These are phyloP conservation scores for Andricus quercusramuli DNA, from an alignment of 2,888 invertebrate species.

Conservation along the genomic window DNA sequence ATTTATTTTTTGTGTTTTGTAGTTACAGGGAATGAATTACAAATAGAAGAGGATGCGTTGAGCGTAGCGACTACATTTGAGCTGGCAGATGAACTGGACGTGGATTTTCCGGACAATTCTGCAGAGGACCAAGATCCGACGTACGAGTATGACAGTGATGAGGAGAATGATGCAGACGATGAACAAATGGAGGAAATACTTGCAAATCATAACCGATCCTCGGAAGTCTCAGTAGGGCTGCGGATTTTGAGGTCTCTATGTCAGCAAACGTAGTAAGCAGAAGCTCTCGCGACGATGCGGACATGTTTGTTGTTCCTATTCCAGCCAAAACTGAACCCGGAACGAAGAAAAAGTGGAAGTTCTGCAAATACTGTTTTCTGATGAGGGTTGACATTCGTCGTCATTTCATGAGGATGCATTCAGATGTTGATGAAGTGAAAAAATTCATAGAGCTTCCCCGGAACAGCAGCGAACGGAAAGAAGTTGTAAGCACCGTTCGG, in stretches of 20 bases:
- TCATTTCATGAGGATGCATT: conserved; percentile 43
- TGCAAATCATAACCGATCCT: not conserved
- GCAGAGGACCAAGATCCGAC: too few species aligned
- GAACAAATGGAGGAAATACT: too few species aligned
- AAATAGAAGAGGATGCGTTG: too few species aligned
- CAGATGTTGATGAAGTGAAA: conserved; percentile 36
- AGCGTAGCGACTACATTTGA: too few species aligned
- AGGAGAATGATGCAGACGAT: too few species aligned
- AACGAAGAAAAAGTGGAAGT: not conserved
- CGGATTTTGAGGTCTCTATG: not conserved
- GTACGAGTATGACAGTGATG: too few species aligned
- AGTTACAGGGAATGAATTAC: too few species aligned
- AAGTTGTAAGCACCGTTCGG: conserved; percentile 43
- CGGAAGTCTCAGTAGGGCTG: not conserved
- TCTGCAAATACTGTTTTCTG: not conserved
- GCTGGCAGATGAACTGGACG: too few species aligned
- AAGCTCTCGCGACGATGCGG: not conserved
- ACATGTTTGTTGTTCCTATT: not conserved
- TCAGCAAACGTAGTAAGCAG: not conserved
- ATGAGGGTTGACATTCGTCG: conserved; percentile 41
- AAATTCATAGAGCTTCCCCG: conserved; percentile 42
- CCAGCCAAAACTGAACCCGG: not conserved
- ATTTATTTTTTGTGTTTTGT: too few species aligned
- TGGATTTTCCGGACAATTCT: too few species aligned
- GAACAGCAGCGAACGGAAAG: conserved; percentile 41